A percentile compares a stretch with the other conserved stretches of the same genome.
Evolutionary conservation across 2,888 invertebrate genomes (phyloP).

Genomic region (Omphaloscelis lunosa): DNA sequence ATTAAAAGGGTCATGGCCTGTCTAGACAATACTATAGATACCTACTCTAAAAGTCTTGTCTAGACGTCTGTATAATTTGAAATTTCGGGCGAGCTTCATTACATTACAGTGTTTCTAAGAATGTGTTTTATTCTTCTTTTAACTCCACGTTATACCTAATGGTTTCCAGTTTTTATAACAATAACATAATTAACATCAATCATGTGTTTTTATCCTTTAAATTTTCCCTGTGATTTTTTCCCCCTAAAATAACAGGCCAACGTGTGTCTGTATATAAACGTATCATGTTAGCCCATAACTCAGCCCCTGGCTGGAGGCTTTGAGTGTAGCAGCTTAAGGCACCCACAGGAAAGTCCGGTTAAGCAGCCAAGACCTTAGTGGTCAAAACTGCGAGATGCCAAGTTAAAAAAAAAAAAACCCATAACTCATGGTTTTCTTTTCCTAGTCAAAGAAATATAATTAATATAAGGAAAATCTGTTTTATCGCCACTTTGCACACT

Average conservation of each 20-base stretch:
- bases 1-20: slow-evolving; percentile 83
- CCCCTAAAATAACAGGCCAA: not conserved
- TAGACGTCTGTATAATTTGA: slow-evolving; percentile 78
- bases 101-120: not conserved
- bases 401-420: too few relatives aligned
- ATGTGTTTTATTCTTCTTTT: not conserved
- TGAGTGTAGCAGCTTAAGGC: too few relatives aligned
- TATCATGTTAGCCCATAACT: not conserved
- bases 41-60: slow-evolving; percentile 72
- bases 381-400: too few relatives aligned
- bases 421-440: not conserved
- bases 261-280: not conserved
- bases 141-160: not conserved
- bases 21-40: slow-evolving; percentile 84
- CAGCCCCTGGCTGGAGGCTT: too few relatives aligned
- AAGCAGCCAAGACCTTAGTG: too few relatives aligned
- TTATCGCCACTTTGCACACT: slow-evolving; percentile 16
- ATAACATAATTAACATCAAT: slow-evolving; percentile 6
- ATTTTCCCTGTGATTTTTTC: not conserved
- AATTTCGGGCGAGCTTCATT: slow-evolving; percentile 45
- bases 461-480: slow-evolving; percentile 47
- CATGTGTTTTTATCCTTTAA: slow-evolving; percentile 1
- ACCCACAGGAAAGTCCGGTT: too few relatives aligned
- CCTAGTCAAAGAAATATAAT: slow-evolving; percentile 20
- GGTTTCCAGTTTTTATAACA: not conserved